These are phyloP conservation scores for Dasypogon diadema DNA, from an alignment of 2,888 invertebrate genomes.

Conservation along the genomic window DNA sequence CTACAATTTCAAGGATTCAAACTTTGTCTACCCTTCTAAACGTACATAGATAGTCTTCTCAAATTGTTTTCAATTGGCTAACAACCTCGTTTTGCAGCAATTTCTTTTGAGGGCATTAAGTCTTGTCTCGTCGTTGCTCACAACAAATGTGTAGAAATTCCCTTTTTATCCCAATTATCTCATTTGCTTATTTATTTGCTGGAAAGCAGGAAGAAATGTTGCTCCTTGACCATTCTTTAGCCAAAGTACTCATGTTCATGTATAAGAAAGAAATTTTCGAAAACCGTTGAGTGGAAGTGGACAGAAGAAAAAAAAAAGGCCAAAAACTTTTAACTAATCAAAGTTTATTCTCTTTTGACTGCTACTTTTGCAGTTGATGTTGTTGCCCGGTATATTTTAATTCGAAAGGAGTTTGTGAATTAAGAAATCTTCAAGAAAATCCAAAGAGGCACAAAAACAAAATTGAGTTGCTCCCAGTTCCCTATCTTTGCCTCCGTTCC, in stretches of 20 bases:
- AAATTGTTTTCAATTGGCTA: conserved; percentile 25
- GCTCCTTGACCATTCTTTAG: conserved; percentile 4
- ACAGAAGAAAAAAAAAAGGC: not conserved
- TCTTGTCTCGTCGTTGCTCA: conserved; percentile 22
- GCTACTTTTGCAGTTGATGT: conserved; percentile 21
- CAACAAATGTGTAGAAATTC: conserved; percentile 1
- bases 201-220: conserved; percentile 26
- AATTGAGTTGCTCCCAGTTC: conserved; percentile 30
- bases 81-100: conserved; percentile 18
- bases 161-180: conserved; percentile 51
- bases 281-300: not conserved
- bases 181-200: conserved; percentile 51
- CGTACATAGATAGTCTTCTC: not conserved
- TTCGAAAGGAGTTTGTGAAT: conserved; percentile 48
- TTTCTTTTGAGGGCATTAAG: conserved; percentile 34
- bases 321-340: conserved; percentile 49
- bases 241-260: conserved; percentile 7
- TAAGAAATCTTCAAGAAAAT: conserved; percentile 49
- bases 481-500: not conserved
- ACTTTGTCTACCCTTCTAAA: too few species aligned
- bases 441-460: conserved; percentile 22
- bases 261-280: not conserved
- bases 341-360: conserved; percentile 50
- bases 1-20: too few species aligned
- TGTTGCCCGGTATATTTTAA: conserved; percentile 33